Base-by-base conservation (phyloP, 2,797 vertebrate species). In the Cyclopterus lumpus region DNA sequence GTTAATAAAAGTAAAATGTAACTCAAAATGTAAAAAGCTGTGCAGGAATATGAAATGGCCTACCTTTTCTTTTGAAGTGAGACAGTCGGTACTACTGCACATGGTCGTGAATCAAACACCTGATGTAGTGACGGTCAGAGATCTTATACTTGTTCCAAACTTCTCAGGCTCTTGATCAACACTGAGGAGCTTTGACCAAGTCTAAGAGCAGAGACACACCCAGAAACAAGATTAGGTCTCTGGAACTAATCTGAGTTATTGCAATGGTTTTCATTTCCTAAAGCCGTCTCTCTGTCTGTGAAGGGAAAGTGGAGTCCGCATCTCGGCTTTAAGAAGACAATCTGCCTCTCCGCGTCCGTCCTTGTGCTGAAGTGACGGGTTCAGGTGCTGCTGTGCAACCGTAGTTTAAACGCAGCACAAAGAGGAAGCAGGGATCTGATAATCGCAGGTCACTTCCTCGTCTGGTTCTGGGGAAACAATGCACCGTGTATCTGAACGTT, bases 101-200 rank as follows among this genome's bases (percentile, higher is more conserved):
- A 46, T 7, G 16, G 16, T 8, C 14, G 2, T 42, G 8, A 48
- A 9, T 20, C 8, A 46, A 18, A 8, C 38, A 4, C 3, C 20
- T 28, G 58, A 30, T 40, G 79, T 12, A n/a, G 88, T 63, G 28
- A 38, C 46, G 3, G 85, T 92, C 90, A 61, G 63, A 82, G 93
- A 94, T 92, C 94, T 91, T 94, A 28, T 80, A 92, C 94, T 94
- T 91, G 94, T 92, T 95, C 94, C 83, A 86, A 93, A 93, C 95
- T 91, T 93, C 93, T 95, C 94, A 95, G 94, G 84, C 53, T 79
- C 82, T 4, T 8, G 28, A 22, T 6, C 28, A 79, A 77, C 93
- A 91, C 95, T 95, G 93, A 95, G 94, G 94, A 95, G 95, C 95
- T 95, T 94, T 86, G 94, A 95, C 95, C 95, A 95, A 95, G 95